phyloP scores from a whole-genome alignment of 92 coral and sea anemone species.

The Bergia puertoricense region DNA sequence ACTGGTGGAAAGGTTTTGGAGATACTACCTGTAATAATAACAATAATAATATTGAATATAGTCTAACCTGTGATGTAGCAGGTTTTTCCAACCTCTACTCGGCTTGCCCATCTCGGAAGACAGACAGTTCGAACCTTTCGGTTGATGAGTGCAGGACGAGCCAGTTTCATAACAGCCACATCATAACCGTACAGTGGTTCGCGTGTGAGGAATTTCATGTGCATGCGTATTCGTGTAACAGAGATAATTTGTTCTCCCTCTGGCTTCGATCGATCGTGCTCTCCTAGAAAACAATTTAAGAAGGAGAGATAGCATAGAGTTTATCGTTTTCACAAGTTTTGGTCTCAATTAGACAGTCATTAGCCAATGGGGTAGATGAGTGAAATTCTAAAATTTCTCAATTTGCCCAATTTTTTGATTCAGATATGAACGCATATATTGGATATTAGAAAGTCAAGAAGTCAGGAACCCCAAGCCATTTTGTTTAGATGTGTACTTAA shows the following conservation, averaged over 20 bases:
- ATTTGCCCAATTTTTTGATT: no score
- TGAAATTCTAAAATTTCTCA: no score
- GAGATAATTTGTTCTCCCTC: slow-evolving; percentile 7
- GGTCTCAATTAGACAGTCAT: no score
- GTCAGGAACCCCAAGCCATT: no score
- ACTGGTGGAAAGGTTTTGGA: no score
- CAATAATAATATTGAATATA: background rate
- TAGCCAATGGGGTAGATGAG: no score
- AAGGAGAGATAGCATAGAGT: no score
- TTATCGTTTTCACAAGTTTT: no score
- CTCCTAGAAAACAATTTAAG: background rate
- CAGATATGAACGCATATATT: no score
- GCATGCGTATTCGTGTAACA: slow-evolving; percentile 2
- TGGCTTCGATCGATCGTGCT: slow-evolving; percentile 12
- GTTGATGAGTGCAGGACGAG: slow-evolving; percentile 1
- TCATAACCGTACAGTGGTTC: slow-evolving; percentile 2
- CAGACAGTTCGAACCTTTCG: background rate
- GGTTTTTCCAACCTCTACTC: background rate
- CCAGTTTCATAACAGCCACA: slow-evolving; percentile 14
- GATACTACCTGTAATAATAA: no score
- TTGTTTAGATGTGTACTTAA: no score
- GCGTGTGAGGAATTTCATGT: slow-evolving; percentile 9
- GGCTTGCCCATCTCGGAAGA: slow-evolving; percentile 23
- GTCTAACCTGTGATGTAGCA: slow-evolving; percentile 7
- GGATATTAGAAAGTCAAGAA: no score